Conservation (phyloP, 1,140 invertebrate genomes). For the Halesus radiatus region DNA sequence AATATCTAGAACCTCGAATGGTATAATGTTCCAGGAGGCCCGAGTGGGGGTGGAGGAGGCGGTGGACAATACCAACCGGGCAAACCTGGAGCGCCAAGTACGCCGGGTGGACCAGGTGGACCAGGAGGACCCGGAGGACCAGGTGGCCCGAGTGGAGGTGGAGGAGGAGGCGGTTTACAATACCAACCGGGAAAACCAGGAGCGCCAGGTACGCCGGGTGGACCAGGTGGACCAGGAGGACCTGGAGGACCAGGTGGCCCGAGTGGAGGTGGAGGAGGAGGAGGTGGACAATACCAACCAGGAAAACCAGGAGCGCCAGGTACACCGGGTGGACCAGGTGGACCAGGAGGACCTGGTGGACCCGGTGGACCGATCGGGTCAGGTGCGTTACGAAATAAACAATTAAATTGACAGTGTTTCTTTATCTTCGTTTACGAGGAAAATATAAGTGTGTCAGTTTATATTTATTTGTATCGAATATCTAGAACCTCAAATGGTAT, state of each 20-base stretch:
- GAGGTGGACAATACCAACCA: background rate
- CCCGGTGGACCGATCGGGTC: background rate
- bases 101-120: background rate
- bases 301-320: background rate
- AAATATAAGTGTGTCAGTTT: no score
- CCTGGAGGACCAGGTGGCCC: background rate
- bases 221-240: background rate
- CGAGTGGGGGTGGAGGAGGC: no score
- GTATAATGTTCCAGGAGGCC: background rate
- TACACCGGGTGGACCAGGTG: background rate
- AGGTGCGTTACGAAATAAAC: background rate
- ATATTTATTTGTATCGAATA: no score
- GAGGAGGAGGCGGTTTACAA: background rate
- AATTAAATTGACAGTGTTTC: background rate
- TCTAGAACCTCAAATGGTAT: no score
- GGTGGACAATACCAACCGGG: constrained; percentile 22
- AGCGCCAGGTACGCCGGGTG: background rate
- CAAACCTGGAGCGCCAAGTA: background rate
- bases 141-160: background rate
- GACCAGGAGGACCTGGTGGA: background rate
- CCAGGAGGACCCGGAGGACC: background rate
- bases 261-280: background rate
- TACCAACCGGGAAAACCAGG: background rate
- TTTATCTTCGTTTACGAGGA: no score
- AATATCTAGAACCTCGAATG: background rate